phyloP scores from a whole-genome alignment of 2,888 invertebrate species.

The Caradrina kadenii region DNA sequence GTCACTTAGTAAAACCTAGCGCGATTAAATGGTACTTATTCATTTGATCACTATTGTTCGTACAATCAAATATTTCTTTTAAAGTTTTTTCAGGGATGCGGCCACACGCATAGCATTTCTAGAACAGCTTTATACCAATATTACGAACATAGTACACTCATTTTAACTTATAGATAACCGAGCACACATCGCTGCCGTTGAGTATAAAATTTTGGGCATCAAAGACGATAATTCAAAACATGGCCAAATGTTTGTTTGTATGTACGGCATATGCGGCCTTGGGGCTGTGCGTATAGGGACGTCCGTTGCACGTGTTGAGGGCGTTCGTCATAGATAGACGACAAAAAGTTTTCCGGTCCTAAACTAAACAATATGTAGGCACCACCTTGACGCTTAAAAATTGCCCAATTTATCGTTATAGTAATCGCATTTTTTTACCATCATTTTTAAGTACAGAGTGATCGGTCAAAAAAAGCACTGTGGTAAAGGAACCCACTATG shows the following conservation, averaged over 20 bases:
- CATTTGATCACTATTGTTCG: slow-evolving; percentile 42
- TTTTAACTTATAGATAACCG: slow-evolving; percentile 16
- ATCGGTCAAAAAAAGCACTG: background rate
- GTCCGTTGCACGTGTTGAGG: slow-evolving; percentile 75
- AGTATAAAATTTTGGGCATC: slow-evolving; percentile 37
- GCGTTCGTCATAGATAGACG: slow-evolving; percentile 62
- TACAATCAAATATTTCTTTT: slow-evolving; percentile 31
- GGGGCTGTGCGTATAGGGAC: slow-evolving; percentile 71
- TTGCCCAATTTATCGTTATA: slow-evolving; percentile 15
- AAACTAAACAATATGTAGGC: slow-evolving; percentile 49
- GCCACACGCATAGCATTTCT: background rate
- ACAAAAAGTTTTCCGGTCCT: slow-evolving; percentile 73
- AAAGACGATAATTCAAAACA: slow-evolving; percentile 49
- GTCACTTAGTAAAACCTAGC: slow-evolving; percentile 77
- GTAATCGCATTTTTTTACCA: background rate
- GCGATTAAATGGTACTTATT: slow-evolving; percentile 59
- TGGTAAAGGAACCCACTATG: background rate
- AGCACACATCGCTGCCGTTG: background rate
- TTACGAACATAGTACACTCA: background rate
- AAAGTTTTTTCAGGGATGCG: slow-evolving; percentile 8
- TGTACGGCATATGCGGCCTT: slow-evolving; percentile 78
- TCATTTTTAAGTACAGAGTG: background rate
- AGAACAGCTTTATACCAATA: slow-evolving; percentile 18
- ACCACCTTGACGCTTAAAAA: slow-evolving; percentile 34
- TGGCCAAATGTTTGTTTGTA: slow-evolving; percentile 70